Conservation (phyloP, 2,888 invertebrate genomes). For the Rhogogaster chlorosoma region DNA sequence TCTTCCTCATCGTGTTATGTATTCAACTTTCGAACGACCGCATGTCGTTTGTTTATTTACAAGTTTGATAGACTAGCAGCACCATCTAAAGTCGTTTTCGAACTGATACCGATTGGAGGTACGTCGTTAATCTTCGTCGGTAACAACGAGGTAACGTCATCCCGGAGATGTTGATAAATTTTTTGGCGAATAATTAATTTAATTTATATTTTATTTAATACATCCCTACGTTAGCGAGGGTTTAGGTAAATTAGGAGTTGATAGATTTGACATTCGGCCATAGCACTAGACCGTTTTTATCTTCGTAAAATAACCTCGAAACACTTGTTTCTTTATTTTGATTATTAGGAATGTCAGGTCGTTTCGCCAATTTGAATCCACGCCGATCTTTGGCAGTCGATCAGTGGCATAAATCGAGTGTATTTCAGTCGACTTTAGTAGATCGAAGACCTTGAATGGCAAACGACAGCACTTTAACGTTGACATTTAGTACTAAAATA, state of each 20-base stretch:
- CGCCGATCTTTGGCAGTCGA: neutral
- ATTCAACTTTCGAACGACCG: neutral
- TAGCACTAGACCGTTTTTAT: no score
- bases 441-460: neutral
- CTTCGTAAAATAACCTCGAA: neutral
- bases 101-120: no score
- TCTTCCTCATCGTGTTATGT: neutral
- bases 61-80: neutral
- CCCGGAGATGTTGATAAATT: no score
- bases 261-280: neutral
- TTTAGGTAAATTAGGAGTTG: neutral
- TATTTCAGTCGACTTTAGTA: neutral
- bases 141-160: no score
- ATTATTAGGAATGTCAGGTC: neutral
- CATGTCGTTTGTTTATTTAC: neutral
- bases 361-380: neutral
- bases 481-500: slow-evolving; percentile 67
- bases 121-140: no score
- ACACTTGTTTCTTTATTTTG: neutral
- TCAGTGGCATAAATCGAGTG: neutral
- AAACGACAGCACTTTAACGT: slow-evolving; percentile 6
- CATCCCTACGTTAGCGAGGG: no score
- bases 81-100: neutral
- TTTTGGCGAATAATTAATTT: no score
- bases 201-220: no score